Evolutionary conservation across 1,140 invertebrate genomes (phyloP).

Genomic region (Diachasmimorpha longicaudata): DNA sequence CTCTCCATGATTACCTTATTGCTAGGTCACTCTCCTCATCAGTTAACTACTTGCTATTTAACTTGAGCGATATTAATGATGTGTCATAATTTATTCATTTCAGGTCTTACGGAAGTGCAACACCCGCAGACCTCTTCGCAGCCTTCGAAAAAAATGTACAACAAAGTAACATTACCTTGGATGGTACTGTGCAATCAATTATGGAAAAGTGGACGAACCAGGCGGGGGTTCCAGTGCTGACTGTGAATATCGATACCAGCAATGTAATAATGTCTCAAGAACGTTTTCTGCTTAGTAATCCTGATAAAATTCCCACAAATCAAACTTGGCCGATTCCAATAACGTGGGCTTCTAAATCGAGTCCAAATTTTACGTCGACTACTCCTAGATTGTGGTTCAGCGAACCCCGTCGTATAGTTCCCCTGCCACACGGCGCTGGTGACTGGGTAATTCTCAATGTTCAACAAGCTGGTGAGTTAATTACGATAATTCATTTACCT

Average conservation of each 20-base stretch:
- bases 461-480: conserved; percentile 55
- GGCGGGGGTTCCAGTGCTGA: conserved; percentile 82
- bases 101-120: conserved; percentile 71
- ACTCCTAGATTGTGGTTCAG: conserved; percentile 46
- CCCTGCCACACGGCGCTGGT: conserved; percentile 18
- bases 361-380: conserved; percentile 48
- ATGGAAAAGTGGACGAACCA: conserved; percentile 86
- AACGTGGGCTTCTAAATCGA: conserved; percentile 59
- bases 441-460: conserved; percentile 64
- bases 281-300: conserved; percentile 59
- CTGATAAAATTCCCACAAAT: conserved; percentile 36
- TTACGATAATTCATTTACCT: background rate
- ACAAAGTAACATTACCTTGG: conserved; percentile 46
- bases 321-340: conserved; percentile 67
- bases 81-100: conserved; percentile 5
- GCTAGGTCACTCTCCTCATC: conserved; percentile 55
- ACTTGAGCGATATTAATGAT: conserved; percentile 5
- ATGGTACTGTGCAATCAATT: conserved; percentile 69
- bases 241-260: conserved; percentile 58
- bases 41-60: background rate
- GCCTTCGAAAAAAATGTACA: conserved; percentile 66
- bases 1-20: conserved; percentile 69
- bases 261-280: conserved; percentile 61
- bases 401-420: conserved; percentile 28
- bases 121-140: conserved; percentile 75